Conservation (phyloP, 2,797 vertebrate genomes). For the Gobio occitaniae region DNA sequence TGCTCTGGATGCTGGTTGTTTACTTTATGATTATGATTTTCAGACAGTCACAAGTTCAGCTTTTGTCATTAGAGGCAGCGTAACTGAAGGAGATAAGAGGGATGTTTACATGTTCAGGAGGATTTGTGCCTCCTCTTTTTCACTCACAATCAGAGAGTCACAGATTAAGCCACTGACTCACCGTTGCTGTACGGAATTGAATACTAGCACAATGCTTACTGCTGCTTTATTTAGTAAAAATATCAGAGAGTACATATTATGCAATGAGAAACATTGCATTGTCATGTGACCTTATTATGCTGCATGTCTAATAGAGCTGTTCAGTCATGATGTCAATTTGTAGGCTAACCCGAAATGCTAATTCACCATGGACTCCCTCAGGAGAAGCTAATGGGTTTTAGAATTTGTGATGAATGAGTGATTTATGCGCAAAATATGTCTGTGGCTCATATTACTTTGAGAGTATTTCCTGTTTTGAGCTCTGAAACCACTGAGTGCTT, state of each 20-base stretch:
- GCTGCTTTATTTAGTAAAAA: constrained; percentile 7
- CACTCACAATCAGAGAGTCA: background rate
- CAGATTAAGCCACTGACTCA: constrained; percentile 30
- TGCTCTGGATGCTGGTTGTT: constrained; percentile 25
- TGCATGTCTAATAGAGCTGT: constrained; percentile 3
- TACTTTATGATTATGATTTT: constrained; percentile 27
- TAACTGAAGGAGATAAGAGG: constrained; percentile 31
- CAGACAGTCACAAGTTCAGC: constrained; percentile 46
- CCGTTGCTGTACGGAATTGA: background rate
- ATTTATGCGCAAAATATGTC: background rate
- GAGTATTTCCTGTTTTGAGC: too few relatives aligned
- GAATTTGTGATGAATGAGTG: background rate
- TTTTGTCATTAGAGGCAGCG: constrained; percentile 42
- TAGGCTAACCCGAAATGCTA: constrained; percentile 9
- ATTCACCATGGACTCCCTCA: constrained; percentile 1
- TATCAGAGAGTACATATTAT: constrained; percentile 7
- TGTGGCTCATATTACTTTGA: background rate
- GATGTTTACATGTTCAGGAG: constrained; percentile 33
- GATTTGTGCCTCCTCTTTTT: constrained; percentile 30
- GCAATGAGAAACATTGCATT: background rate
- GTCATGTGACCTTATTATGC: constrained; percentile 19
- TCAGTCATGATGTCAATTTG: constrained; percentile 7
- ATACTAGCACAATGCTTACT: constrained; percentile 12
- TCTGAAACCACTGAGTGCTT: background rate
- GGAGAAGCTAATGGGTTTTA: constrained; percentile 5